Evolutionary conservation across 2,797 vertebrate species (phyloP).

Genomic region (Alauda arvensis): DNA sequence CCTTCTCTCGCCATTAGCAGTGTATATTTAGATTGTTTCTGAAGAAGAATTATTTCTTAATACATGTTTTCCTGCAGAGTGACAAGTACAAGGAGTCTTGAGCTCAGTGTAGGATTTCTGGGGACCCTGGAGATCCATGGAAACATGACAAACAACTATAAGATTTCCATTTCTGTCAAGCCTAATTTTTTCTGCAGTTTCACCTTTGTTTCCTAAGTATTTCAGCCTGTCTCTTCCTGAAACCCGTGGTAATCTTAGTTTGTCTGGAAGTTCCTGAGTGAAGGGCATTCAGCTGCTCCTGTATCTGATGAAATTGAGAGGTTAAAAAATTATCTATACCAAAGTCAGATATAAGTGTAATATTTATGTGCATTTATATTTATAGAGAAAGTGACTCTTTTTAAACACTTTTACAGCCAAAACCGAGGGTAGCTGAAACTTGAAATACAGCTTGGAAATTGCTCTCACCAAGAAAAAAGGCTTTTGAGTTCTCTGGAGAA

Average conservation of each 20-base stretch:
- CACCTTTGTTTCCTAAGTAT: background rate
- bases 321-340: background rate
- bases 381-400: background rate
- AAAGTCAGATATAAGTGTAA: background rate
- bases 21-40: background rate
- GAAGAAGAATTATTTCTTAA: background rate
- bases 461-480: background rate
- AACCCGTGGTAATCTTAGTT: background rate
- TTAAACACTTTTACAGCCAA: background rate
- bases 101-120: background rate
- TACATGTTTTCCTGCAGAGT: background rate
- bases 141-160: background rate
- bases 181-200: background rate
- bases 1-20: fast-evolving
- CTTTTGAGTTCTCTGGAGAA: conserved; percentile 1
- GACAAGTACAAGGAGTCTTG: background rate
- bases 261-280: background rate
- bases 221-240: background rate
- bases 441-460: conserved; percentile 17
- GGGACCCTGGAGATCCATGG: background rate
- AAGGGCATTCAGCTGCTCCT: background rate
- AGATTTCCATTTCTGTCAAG: background rate
- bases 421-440: background rate
- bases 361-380: background rate
- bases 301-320: background rate